phyloP scores from a whole-genome alignment of 2,797 vertebrate genomes.

The Pseudopleuronectes americanus region DNA sequence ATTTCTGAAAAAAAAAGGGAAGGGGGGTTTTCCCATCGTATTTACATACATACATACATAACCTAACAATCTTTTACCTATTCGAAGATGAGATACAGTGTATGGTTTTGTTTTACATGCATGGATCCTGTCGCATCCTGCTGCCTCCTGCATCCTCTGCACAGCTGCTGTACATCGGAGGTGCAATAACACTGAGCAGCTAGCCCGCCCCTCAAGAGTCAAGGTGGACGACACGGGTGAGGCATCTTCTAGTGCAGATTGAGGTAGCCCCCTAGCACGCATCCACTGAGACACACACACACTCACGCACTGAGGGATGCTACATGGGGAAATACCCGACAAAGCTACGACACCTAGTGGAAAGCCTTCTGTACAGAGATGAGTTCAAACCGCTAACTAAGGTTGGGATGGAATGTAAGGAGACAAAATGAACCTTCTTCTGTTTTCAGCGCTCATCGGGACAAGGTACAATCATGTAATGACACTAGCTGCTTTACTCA shows the following conservation, averaged over 20 bases:
- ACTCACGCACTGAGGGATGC: conserved; percentile 49
- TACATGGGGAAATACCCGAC: conserved; percentile 57
- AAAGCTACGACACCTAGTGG: conserved; percentile 50
- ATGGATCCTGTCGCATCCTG: conserved; percentile 70
- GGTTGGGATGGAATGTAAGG: conserved; percentile 54
- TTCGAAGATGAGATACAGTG: conserved; percentile 77
- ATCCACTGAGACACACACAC: conserved; percentile 44
- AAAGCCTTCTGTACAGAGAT: conserved; percentile 47
- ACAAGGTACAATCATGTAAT: conserved; percentile 68
- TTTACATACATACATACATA: conserved; percentile 84
- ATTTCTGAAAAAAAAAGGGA: conserved; percentile 67
- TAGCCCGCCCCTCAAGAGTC: conserved; percentile 68
- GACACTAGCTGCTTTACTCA: conserved; percentile 45
- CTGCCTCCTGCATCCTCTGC: conserved; percentile 66
- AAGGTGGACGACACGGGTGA: conserved; percentile 70
- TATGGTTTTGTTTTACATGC: conserved; percentile 80
- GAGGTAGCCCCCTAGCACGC: conserved; percentile 74
- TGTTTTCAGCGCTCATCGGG: conserved; percentile 39
- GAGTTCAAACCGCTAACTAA: conserved; percentile 37
- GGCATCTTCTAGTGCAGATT: conserved; percentile 76
- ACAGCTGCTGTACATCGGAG: conserved; percentile 64
- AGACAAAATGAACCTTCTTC: conserved; percentile 28
- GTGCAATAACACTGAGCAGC: conserved; percentile 67
- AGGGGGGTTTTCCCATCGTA: conserved; percentile 55
- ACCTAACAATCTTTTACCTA: conserved; percentile 78